Evolutionary conservation across 2,113 vertebrate species (phyloP).

Genomic region (Bos indicus): DNA sequence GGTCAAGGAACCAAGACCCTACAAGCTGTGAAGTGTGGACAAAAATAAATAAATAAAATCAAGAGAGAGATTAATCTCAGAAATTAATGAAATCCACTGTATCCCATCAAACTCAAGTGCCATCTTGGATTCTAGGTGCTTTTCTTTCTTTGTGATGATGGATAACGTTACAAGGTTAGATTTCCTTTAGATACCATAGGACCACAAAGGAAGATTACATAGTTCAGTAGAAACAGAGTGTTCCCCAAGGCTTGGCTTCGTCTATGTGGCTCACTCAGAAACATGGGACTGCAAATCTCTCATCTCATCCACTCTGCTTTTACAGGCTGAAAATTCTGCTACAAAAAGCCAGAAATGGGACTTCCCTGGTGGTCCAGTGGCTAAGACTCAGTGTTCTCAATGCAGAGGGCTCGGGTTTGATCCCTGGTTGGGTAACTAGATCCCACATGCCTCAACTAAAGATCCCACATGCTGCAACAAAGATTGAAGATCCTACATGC

Average conservation of each 20-base stretch:
- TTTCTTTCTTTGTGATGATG: background rate
- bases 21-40: background rate
- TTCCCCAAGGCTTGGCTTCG: background rate
- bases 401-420: background rate
- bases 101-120: background rate
- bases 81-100: background rate
- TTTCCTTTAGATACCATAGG: background rate
- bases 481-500: background rate
- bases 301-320: background rate
- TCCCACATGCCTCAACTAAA: background rate
- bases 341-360: background rate
- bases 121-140: background rate
- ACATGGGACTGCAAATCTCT: background rate
- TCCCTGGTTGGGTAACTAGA: background rate
- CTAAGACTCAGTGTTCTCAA: background rate
- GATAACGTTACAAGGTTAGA: background rate
- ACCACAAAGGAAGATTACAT: background rate
- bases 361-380: background rate
- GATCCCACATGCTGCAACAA: background rate
- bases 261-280: background rate
- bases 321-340: background rate
- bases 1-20: background rate
- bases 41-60: background rate
- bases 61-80: background rate
- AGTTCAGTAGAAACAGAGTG: background rate